A percentile compares a stretch with the other conserved stretches of the same genome.
Evolutionary conservation across 2,113 vertebrate genomes (phyloP).

Genomic region (Odocoileus hemionus): DNA sequence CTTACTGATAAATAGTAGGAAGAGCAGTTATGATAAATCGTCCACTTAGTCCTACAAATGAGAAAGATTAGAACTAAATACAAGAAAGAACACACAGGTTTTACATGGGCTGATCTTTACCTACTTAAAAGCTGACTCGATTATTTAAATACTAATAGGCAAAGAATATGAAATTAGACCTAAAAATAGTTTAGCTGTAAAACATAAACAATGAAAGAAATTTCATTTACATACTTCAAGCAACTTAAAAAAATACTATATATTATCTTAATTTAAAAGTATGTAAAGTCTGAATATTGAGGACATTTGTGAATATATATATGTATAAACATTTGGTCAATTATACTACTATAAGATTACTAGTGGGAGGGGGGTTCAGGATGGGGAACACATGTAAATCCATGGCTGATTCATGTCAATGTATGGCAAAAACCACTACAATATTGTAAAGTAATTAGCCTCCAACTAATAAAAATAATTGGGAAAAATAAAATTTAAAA

Average conservation of each 20-base stretch:
- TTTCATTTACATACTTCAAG: neutral
- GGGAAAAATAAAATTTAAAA: too few species aligned
- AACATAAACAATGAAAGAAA: constrained; percentile 17
- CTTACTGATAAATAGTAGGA: constrained; percentile 98
- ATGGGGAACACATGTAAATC: too few species aligned
- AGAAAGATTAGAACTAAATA: constrained; percentile 37
- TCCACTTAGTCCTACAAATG: constrained; percentile 90
- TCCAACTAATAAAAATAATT: too few species aligned
- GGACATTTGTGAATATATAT: neutral
- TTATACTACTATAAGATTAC: neutral
- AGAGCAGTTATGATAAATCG: constrained; percentile 97
- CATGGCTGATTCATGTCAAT: too few species aligned
- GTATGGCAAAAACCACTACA: too few species aligned
- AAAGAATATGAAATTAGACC: constrained; percentile 23
- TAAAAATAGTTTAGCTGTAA: neutral
- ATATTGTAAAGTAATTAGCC: too few species aligned
- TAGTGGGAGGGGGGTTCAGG: too few species aligned
- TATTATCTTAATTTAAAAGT: neutral
- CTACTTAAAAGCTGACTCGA: neutral
- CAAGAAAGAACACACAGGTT: neutral
- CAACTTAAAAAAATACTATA: neutral
- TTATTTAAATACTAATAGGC: constrained; percentile 17
- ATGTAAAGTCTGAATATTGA: neutral
- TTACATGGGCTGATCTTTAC: neutral
- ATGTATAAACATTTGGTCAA: neutral